Conservation (phyloP, 1,140 invertebrate species). For the Brachionus manjavacas region DNA sequence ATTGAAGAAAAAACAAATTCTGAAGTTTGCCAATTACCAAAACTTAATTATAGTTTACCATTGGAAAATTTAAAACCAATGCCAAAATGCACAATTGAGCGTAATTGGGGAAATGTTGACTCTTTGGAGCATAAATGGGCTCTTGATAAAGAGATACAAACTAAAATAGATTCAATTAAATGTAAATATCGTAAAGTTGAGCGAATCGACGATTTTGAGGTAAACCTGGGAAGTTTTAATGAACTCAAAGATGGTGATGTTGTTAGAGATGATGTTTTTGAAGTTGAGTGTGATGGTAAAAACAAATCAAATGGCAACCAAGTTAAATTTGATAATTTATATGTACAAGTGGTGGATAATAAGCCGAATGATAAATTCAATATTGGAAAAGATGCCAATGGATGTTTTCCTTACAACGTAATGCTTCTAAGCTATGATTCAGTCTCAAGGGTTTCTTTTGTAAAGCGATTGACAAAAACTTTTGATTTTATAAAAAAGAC, state of each 20-base stretch:
- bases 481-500: not conserved
- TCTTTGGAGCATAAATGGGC: not conserved
- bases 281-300: not conserved
- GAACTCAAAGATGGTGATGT: not conserved
- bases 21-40: not conserved
- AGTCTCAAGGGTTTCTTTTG: not conserved
- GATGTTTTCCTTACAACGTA: not conserved
- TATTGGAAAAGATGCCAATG: not conserved
- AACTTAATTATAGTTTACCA: not conserved
- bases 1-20: too few species aligned
- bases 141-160: not conserved
- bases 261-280: not conserved
- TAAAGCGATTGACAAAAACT: not conserved
- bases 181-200: not conserved
- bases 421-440: conserved; percentile 11
- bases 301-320: not conserved
- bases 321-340: conserved; percentile 5
- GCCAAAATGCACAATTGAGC: not conserved
- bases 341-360: not conserved
- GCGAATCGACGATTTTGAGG: not conserved
- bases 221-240: not conserved
- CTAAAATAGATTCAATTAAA: not conserved
- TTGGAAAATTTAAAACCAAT: not conserved
- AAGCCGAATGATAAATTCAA: not conserved
- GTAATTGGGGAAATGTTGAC: not conserved